phyloP scores from a whole-genome alignment of 2,888 invertebrate species.

The Erebia epiphron region DNA sequence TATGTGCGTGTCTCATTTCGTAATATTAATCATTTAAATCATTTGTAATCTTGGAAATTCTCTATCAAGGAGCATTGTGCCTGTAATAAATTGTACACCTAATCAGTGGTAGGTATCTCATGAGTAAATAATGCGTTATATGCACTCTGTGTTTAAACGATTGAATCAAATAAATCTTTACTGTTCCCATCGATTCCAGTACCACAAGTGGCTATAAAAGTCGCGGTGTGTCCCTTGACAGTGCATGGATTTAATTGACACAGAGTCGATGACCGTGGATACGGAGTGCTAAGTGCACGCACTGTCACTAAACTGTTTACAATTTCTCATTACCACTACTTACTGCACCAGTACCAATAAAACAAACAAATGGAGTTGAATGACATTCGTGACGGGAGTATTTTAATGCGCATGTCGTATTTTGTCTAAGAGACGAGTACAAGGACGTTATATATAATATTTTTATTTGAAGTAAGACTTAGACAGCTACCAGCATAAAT shows the following conservation, averaged over 20 bases:
- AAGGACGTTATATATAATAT: not conserved
- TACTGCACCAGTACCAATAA: constrained; percentile 12
- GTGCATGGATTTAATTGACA: constrained; percentile 68
- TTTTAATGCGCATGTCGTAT: not conserved
- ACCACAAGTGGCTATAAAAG: constrained; percentile 38
- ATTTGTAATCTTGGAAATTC: too few relatives aligned
- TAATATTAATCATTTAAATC: too few relatives aligned
- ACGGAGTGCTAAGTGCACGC: constrained; percentile 52
- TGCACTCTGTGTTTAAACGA: not conserved
- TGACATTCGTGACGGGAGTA: not conserved
- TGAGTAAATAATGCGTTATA: too few relatives aligned
- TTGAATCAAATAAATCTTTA: constrained; percentile 19
- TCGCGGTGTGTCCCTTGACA: constrained; percentile 47
- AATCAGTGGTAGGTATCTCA: too few relatives aligned
- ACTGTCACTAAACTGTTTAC: constrained; percentile 32
- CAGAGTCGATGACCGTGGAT: constrained; percentile 71
- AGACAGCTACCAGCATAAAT: not conserved
- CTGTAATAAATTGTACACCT: too few relatives aligned
- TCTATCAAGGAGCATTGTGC: too few relatives aligned
- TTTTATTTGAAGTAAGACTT: not conserved
- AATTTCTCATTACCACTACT: constrained; percentile 26
- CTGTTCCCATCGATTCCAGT: constrained; percentile 30
- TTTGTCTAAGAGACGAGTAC: not conserved
- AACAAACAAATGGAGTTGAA: constrained; percentile 2
- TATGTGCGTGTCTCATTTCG: too few relatives aligned